These are phyloP conservation scores for Salticus scenicus DNA, from an alignment of 2,888 invertebrate genomes.

Conservation along the genomic window DNA sequence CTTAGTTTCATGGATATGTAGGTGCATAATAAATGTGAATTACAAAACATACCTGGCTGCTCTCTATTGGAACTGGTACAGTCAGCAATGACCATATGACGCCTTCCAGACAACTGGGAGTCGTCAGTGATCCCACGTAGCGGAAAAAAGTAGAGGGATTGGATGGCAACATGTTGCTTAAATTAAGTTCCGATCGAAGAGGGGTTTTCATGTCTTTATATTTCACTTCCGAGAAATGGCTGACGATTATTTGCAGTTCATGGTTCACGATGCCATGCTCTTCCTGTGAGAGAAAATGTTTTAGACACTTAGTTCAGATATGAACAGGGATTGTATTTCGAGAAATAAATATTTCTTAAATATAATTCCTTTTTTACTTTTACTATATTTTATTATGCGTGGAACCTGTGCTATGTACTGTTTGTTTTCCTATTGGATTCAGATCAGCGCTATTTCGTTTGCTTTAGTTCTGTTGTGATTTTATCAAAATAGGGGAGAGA, in stretches of 20 bases:
- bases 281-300: not conserved
- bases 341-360: not conserved
- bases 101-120: slow-evolving; percentile 29
- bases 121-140: slow-evolving; percentile 38
- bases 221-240: not conserved
- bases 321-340: not conserved
- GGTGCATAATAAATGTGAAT: no score
- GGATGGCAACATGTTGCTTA: slow-evolving; percentile 21
- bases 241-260: not conserved
- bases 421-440: no score
- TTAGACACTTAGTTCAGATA: not conserved
- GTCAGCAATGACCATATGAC: slow-evolving; percentile 24
- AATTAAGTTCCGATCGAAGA: not conserved
- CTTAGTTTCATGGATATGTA: no score
- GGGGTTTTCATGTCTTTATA: not conserved
- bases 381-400: no score
- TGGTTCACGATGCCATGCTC: not conserved
- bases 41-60: slow-evolving; percentile 23
- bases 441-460: no score
- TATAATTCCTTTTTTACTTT: no score
- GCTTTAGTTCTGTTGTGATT: no score
- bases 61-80: not conserved
- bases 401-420: no score
- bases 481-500: no score
- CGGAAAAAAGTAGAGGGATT: slow-evolving; percentile 25